Evolutionary conservation across 2,797 vertebrate species (phyloP).

Genomic region (Myiotriccus ornatus): DNA sequence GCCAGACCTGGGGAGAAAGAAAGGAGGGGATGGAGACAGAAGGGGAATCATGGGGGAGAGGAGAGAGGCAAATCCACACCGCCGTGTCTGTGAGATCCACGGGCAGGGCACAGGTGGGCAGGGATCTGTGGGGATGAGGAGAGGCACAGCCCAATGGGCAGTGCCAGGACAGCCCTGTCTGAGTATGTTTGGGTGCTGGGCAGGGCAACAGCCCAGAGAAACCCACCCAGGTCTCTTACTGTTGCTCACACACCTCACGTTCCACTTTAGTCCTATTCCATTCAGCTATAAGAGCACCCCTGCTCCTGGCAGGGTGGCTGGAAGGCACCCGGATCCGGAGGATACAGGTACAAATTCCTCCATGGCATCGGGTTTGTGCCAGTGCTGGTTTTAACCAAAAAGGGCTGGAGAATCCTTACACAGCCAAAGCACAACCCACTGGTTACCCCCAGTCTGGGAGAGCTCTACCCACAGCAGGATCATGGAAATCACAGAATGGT

Average conservation of each 20-base stretch:
- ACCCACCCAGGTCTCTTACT: not conserved
- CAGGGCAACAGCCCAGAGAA: not conserved
- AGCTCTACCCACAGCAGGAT: not conserved
- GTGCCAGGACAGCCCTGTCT: not conserved
- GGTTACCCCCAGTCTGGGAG: not conserved
- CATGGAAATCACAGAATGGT: not conserved
- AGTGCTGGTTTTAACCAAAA: not conserved
- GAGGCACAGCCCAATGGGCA: not conserved
- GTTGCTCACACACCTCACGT: not conserved
- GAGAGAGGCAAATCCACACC: not conserved
- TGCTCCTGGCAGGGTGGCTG: not conserved
- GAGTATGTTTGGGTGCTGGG: not conserved
- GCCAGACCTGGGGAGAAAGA: slow-evolving; percentile 85
- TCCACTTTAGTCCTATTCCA: not conserved
- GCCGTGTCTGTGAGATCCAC: accelerated
- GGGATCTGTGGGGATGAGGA: accelerated
- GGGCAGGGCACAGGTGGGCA: not conserved
- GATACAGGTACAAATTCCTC: not conserved
- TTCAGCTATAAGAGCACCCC: not conserved
- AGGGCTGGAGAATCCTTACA: not conserved
- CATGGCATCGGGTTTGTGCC: not conserved
- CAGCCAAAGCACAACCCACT: accelerated
- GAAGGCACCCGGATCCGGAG: not conserved
- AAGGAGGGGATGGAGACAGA: slow-evolving; percentile 40
- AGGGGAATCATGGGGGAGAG: not conserved